Conservation (phyloP, 1,140 invertebrate genomes). For the Elysia chlorotica region DNA sequence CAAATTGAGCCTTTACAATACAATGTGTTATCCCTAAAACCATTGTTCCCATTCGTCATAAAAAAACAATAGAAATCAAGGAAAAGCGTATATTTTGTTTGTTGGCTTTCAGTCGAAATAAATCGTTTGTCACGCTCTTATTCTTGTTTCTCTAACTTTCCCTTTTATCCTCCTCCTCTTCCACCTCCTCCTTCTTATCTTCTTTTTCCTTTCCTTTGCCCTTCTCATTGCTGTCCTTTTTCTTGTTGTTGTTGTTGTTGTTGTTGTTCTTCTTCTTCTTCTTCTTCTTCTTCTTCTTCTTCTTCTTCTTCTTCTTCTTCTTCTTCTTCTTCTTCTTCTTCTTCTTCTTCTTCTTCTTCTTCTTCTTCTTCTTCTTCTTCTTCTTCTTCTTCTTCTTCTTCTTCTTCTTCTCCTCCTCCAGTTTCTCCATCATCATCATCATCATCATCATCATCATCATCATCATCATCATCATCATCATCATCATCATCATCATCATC, state of each 20-base stretch:
- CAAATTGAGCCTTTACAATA: not conserved
- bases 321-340: conserved; percentile 22
- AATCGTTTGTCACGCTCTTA: not conserved
- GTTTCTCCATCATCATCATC: not conserved
- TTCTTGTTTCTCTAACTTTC: not conserved
- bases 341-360: conserved; percentile 15
- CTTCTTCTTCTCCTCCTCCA: conserved; percentile 19
- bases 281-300: conserved; percentile 6
- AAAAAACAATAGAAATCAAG: too few species aligned
- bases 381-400: conserved; percentile 21
- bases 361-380: conserved; percentile 17
- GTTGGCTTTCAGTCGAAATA: not conserved
- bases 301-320: conserved; percentile 16
- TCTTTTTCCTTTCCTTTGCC: not conserved
- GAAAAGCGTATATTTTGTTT: too few species aligned
- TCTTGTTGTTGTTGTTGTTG: conserved; percentile 1
- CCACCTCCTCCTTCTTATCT: not conserved
- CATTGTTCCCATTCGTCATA: not conserved
- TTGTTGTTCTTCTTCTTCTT: conserved; percentile 7
- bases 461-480: conserved; percentile 10
- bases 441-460: conserved; percentile 6
- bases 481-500: conserved; percentile 1
- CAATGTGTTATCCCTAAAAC: not conserved
- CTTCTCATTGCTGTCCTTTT: not conserved
- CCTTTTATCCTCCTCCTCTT: not conserved